Evolutionary conservation across 2,113 vertebrate genomes (phyloP).

Genomic region (Fulmarus glacialis): DNA sequence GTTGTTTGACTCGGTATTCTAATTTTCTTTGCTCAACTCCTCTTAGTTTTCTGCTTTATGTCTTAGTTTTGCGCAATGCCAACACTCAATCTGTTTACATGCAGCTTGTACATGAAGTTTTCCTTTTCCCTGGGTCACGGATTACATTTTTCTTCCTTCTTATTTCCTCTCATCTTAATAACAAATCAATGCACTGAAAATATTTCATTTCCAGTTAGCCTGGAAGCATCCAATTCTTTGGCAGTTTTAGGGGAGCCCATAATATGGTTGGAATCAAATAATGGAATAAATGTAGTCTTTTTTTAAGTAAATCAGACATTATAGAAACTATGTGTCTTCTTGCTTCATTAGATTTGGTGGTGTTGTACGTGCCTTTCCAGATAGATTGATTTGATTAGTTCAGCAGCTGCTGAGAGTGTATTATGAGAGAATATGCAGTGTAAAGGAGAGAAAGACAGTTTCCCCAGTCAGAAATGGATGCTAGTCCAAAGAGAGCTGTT

Average conservation of each 20-base stretch:
- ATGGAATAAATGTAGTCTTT: neutral
- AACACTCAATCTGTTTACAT: neutral
- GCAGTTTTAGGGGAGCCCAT: neutral
- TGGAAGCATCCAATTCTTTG: neutral
- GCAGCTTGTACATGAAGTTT: neutral
- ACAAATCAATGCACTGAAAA: neutral
- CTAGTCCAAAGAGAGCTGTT: neutral
- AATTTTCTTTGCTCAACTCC: neutral
- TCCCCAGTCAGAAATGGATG: neutral
- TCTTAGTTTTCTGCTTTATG: neutral
- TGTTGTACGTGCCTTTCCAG: neutral
- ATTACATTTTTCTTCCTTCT: neutral
- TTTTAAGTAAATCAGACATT: neutral
- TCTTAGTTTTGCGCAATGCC: neutral
- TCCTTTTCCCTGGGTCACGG: neutral
- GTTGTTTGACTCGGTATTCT: neutral
- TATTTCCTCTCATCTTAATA: neutral
- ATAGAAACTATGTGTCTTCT: neutral
- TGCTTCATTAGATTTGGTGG: neutral
- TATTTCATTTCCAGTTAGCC: neutral
- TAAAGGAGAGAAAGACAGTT: neutral
- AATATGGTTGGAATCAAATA: neutral
- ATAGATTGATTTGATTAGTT: neutral
- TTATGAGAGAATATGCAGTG: neutral
- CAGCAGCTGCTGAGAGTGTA: neutral